Evolutionary conservation across 2,888 invertebrate genomes (phyloP).

Genomic region (Cephonodes hylas): DNA sequence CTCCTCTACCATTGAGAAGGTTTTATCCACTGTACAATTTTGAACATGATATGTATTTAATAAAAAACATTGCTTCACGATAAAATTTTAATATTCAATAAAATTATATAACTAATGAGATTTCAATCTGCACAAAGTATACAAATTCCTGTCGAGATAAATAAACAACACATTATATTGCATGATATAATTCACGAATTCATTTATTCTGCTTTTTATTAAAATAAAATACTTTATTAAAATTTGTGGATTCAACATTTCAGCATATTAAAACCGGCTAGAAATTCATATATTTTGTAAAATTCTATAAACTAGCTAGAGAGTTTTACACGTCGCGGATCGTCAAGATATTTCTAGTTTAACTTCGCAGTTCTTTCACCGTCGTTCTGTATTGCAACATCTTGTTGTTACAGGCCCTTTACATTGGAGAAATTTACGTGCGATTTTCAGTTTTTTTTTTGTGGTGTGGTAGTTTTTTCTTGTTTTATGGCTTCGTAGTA

Average conservation of each 20-base stretch:
- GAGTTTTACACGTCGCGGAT: not conserved
- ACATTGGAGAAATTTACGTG: not conserved
- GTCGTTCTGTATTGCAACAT: not conserved
- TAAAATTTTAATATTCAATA: too few relatives aligned
- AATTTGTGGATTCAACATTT: not conserved
- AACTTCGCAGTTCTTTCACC: slow-evolving; percentile 1
- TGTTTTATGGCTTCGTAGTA: not conserved
- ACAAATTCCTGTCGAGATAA: too few relatives aligned
- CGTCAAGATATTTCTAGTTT: slow-evolving; percentile 2
- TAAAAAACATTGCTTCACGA: too few relatives aligned
- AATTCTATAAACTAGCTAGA: not conserved
- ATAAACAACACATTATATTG: too few relatives aligned
- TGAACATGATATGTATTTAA: too few relatives aligned
- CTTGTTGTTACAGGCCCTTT: not conserved
- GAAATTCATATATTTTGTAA: not conserved
- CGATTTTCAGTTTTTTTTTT: not conserved
- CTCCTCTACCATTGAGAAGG: too few relatives aligned
- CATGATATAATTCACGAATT: too few relatives aligned
- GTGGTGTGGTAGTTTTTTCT: not conserved
- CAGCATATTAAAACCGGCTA: not conserved
- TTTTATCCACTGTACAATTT: too few relatives aligned
- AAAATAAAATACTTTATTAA: not conserved
- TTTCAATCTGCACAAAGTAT: too few relatives aligned
- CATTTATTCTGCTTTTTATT: too few relatives aligned
- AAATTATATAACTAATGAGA: too few relatives aligned